Base-by-base conservation (phyloP, 2,797 vertebrate species). In the Dallia pectoralis region DNA sequence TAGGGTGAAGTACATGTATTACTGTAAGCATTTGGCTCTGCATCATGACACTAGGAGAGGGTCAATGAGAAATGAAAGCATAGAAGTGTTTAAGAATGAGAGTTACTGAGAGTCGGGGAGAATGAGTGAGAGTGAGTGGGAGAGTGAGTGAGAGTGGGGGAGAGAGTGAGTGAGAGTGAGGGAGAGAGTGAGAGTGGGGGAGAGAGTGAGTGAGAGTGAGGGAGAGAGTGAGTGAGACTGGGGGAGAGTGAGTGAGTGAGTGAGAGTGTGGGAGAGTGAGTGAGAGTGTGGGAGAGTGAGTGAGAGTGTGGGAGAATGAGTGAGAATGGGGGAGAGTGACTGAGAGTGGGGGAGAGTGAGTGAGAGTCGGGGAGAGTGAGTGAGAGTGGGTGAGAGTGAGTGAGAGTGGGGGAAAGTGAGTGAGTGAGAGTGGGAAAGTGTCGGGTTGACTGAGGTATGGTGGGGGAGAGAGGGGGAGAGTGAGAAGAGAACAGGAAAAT, bases 11-110 rank as follows among this genome's bases (percentile, higher is more conserved):
- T 59, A 22, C 22, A 27, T 22, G 11, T 27, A 59, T 59, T 27
- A 59, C 25, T 59, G 25, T 8, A 59, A 27, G 22, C 16, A n/a
- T 59, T 25, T 25, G 22, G 53, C 22, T 22, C 9, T 59, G 53
- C 25, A 59, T 22, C 11, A 12, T 59, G 22, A n/a, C 22, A 16
- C 51, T n/a, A 56, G 3, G 74, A 76, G 25, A 25, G 67, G 72
- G n/a, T 12, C 70, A 81, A 71, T 75, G 81, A 76, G 59, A 79
- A 73, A 76, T n/a, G 18, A 67, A 71, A 40, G 33, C 71, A 82
- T 72, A 78, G 80, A 77, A 59, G 74, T n/a, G n/a, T n/a, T n/a
- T n/a, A n/a, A n/a, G n/a, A n/a, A n/a, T n/a, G n/a, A n/a, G n/a
- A n/a, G n/a, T n/a, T n/a, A n/a, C n/a, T n/a, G 72, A 76, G 25